Evolutionary conservation across 2,113 vertebrate species (phyloP).

Genomic region (Telmatochromis bifrenatus): DNA sequence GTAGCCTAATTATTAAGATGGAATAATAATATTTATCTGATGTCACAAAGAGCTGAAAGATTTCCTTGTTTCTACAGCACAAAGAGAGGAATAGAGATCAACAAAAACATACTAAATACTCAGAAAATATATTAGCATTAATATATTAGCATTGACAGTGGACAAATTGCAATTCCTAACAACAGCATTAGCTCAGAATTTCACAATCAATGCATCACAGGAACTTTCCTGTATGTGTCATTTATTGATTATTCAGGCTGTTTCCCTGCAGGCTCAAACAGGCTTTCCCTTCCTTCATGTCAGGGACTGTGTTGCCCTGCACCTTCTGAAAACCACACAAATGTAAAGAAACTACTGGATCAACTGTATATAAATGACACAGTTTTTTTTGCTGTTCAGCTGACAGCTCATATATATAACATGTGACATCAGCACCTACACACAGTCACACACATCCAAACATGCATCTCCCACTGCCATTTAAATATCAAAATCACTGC

Average conservation of each 20-base stretch:
- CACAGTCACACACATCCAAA: fast-evolving
- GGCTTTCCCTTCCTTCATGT: neutral
- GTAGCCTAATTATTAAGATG: neutral
- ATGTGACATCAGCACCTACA: neutral
- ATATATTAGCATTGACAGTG: neutral
- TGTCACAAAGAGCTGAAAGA: neutral
- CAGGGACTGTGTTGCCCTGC: fast-evolving
- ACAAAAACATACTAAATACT: neutral
- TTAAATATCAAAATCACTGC: neutral
- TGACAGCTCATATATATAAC: neutral
- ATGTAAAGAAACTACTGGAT: neutral
- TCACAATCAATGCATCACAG: neutral
- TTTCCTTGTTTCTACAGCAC: neutral
- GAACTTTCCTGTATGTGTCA: neutral
- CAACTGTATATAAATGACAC: neutral
- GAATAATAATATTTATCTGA: neutral
- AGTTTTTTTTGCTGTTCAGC: neutral
- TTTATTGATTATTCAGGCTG: neutral
- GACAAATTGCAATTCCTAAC: neutral
- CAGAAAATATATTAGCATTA: neutral
- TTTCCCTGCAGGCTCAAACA: neutral
- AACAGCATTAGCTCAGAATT: neutral
- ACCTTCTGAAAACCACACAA: neutral
- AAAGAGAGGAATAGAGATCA: neutral
- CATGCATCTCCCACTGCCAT: neutral